A percentile compares a stretch with the other conserved stretches of the same genome.
Conservation (phyloP, 2,113 vertebrate species). For the Dipodomys stephensi region DNA sequence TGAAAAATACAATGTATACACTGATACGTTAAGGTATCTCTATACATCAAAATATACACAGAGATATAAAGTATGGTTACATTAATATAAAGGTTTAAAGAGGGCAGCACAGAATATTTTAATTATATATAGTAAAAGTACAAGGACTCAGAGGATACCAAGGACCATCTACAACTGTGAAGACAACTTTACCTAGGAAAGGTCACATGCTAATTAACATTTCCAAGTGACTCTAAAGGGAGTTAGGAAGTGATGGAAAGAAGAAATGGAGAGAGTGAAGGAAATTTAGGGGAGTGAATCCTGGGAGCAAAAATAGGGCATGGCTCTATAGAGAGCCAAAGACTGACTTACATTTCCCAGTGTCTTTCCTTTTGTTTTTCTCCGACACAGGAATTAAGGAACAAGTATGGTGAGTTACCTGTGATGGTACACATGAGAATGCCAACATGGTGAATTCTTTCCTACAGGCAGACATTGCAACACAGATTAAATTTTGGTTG, state of each 20-base stretch:
- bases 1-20: neutral
- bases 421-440: neutral
- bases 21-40: neutral
- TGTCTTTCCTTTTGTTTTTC: neutral
- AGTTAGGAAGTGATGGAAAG: neutral
- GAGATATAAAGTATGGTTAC: neutral
- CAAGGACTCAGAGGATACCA: neutral
- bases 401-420: constrained; percentile 14
- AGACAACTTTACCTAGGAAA: neutral
- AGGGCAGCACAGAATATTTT: neutral
- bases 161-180: neutral
- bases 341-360: neutral
- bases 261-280: neutral
- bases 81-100: constrained; percentile 4
- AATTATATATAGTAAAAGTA: neutral
- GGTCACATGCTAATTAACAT: neutral
- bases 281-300: neutral
- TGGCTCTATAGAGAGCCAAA: too few species aligned
- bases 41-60: too few species aligned
- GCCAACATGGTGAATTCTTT: neutral
- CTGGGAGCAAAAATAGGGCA: neutral
- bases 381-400: constrained; percentile 7
- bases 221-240: neutral
- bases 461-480: neutral
- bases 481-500: neutral